Evolutionary conservation across 2,888 invertebrate genomes (phyloP).

Genomic region (Amphipyra tragopoginis): DNA sequence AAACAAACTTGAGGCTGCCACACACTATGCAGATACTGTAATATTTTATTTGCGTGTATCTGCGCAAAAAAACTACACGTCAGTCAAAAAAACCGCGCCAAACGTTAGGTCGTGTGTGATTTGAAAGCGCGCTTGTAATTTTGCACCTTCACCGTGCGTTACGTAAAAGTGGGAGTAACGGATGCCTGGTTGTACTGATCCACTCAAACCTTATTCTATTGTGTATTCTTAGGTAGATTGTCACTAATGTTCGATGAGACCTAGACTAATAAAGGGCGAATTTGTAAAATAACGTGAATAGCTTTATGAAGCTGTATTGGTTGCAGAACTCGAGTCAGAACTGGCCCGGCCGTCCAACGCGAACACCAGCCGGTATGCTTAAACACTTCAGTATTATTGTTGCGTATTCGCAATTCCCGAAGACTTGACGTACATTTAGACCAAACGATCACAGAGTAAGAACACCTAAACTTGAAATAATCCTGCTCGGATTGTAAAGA

Average conservation of each 20-base stretch:
- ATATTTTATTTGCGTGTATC: too few species aligned
- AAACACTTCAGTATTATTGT: conserved; percentile 30
- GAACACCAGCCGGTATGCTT: conserved; percentile 75
- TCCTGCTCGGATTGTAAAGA: neutral
- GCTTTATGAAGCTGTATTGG: conserved; percentile 86
- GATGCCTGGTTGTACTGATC: conserved; percentile 28
- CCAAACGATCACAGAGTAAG: conserved; percentile 3
- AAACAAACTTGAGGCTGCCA: too few species aligned
- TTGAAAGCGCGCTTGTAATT: too few species aligned
- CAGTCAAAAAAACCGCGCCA: too few species aligned
- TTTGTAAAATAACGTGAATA: conserved; percentile 48
- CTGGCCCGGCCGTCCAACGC: conserved; percentile 64
- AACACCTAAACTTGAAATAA: neutral
- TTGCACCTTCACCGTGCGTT: too few species aligned
- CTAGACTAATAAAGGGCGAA: conserved; percentile 9
- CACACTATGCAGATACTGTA: too few species aligned
- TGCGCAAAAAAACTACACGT: too few species aligned
- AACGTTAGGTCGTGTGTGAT: too few species aligned
- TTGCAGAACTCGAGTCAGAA: conserved; percentile 81
- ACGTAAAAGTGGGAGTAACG: too few species aligned
- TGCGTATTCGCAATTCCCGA: neutral
- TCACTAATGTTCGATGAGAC: conserved; percentile 1
- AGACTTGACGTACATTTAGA: neutral
- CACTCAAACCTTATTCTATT: conserved; percentile 44
- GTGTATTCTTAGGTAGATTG: conserved; percentile 16